A percentile compares a stretch with the other conserved stretches of the same genome.
Conservation (phyloP, 1,140 invertebrate species). For the Elymnias hypermnestra region DNA sequence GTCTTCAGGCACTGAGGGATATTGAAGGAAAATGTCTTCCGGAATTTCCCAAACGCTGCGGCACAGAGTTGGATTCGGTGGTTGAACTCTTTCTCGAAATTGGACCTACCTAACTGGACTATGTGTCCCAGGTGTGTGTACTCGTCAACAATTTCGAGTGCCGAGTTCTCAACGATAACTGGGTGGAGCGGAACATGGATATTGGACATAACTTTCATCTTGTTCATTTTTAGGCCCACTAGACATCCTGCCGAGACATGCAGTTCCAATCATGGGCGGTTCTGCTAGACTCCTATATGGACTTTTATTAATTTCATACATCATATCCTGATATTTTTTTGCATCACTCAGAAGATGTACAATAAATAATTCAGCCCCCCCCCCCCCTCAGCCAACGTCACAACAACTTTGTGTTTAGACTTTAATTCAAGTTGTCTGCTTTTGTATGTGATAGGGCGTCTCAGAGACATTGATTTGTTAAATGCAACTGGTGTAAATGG, state of each 20-base stretch:
- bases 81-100: too few species aligned
- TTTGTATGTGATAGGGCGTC: constrained; percentile 76
- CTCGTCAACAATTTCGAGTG: too few species aligned
- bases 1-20: too few species aligned
- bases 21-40: too few species aligned
- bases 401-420: constrained; percentile 79
- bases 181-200: too few species aligned
- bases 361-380: constrained; percentile 84
- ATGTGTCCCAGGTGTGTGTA: too few species aligned
- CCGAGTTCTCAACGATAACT: too few species aligned
- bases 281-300: constrained; percentile 78
- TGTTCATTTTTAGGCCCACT: too few species aligned
- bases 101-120: too few species aligned
- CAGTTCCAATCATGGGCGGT: constrained; percentile 81
- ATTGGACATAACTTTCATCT: too few species aligned
- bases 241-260: constrained; percentile 82
- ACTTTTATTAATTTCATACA: constrained; percentile 80
- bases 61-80: too few species aligned
- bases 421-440: constrained; percentile 77
- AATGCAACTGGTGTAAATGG: constrained; percentile 17
- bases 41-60: too few species aligned
- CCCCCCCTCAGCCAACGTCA: constrained; percentile 86
- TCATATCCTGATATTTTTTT: constrained; percentile 78
- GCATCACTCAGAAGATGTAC: constrained; percentile 80
- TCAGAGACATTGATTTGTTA: constrained; percentile 47